Conservation (phyloP, 1,140 invertebrate genomes). For the Saxidomus purpurata region DNA sequence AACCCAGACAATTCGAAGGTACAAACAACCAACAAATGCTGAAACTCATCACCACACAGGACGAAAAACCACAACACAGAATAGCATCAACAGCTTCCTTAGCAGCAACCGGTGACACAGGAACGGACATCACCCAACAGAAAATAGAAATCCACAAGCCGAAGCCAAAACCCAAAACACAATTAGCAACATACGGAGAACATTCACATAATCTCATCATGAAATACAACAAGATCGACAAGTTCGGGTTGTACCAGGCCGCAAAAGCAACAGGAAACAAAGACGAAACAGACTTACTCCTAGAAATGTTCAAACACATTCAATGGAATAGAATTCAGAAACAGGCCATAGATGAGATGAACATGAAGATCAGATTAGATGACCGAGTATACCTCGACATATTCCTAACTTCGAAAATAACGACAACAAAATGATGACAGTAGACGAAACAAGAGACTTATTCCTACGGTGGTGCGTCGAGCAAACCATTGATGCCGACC, state of each 20-base stretch:
- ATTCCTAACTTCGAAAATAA: not conserved
- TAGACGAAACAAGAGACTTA: not conserved
- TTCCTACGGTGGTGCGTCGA: not conserved
- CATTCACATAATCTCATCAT: not conserved
- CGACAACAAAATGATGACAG: not conserved
- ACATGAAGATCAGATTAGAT: not conserved
- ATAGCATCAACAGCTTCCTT: too few species aligned
- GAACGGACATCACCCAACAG: too few species aligned
- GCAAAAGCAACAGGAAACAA: not conserved
- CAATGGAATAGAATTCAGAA: not conserved
- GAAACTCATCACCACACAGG: not conserved
- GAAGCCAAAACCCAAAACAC: not conserved
- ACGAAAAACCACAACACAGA: not conserved
- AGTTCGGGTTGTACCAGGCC: not conserved
- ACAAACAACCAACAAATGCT: not conserved
- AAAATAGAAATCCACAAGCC: not conserved
- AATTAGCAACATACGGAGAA: not conserved
- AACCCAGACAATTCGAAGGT: not conserved
- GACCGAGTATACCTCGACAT: not conserved
- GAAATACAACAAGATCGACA: not conserved
- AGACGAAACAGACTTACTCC: not conserved
- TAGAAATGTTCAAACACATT: not conserved
- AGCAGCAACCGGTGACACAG: too few species aligned
- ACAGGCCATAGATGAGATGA: not conserved
- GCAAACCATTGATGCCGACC: not conserved